These are phyloP conservation scores for honey bee (Apis mellifera) DNA, from an alignment of 1,140 invertebrate species.

Conservation along the genomic window Amel_HAv3.1 CM009940.2:2494001-2494500, in stretches of 20 bases:
- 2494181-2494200: not conserved
- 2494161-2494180: conserved; percentile 68
- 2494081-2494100: conserved; percentile 5
- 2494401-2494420: not conserved
- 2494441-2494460: not conserved
- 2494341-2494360: conserved; percentile 47
- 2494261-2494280: conserved; percentile 74
- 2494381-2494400: not conserved
- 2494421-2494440: not conserved
- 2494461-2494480: not conserved
- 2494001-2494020: not conserved
- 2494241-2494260: conserved; percentile 74
- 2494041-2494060: conserved; percentile 32
- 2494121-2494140: conserved; percentile 38
- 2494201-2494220: conserved; percentile 26
- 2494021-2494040: conserved; percentile 44
- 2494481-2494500: not conserved
- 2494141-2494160: conserved; percentile 66
- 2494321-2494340: conserved; percentile 51
- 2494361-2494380: conserved; percentile 2
- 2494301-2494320: conserved; percentile 73
- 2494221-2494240: conserved; percentile 54
- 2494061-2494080: conserved; percentile 26
- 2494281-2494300: conserved; percentile 70
- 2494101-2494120: conserved; percentile 2